A percentile compares a stretch with the other conserved stretches of the same genome.
phyloP scores from a whole-genome alignment of 2,113 vertebrate genomes.

The Xerus inauris region DNA sequence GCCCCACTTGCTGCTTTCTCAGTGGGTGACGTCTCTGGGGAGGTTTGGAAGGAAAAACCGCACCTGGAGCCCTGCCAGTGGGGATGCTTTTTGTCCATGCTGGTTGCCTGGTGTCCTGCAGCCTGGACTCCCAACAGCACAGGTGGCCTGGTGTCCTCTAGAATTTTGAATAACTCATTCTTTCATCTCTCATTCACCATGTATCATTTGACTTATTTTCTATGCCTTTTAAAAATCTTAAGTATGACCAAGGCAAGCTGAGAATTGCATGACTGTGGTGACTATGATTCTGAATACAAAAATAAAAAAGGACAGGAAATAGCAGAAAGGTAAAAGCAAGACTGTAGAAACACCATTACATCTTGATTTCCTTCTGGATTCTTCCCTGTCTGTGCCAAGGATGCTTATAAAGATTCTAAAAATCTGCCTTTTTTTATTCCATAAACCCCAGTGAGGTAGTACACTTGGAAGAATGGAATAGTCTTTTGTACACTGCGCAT shows the following conservation, averaged over 20 bases:
- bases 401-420: conserved; percentile 8
- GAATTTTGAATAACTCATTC: neutral
- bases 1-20: neutral
- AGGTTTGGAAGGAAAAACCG: neutral
- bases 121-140: neutral
- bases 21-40: neutral
- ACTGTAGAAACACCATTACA: neutral
- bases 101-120: rapidly evolving
- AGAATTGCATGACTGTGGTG: neutral
- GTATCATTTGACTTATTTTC: neutral
- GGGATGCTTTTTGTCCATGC: neutral
- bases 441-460: neutral
- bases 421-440: neutral
- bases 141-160: neutral
- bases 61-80: neutral
- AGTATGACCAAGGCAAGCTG: neutral
- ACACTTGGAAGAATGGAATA: neutral
- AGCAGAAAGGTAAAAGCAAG: neutral
- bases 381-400: neutral
- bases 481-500: neutral
- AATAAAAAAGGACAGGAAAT: neutral
- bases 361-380: conserved; percentile 11
- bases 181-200: neutral
- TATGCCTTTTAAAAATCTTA: neutral
- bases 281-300: neutral